Evolutionary conservation across 2,113 vertebrate species (phyloP), one percentile per base, ranked within the genome.

Genomic region (Nycticorax nycticorax): DNA sequence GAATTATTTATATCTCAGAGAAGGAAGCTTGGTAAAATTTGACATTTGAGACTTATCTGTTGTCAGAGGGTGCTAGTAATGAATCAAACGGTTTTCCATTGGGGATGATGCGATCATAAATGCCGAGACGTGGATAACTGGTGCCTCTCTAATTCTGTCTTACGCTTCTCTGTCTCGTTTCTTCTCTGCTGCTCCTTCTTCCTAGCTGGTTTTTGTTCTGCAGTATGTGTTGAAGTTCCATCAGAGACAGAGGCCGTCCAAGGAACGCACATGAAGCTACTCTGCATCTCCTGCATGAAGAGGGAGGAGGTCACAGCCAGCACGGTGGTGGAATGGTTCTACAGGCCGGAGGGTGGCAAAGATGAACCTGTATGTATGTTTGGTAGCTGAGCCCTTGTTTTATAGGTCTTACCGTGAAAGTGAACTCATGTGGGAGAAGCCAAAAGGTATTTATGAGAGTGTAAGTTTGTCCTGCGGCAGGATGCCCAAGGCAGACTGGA

Each of bases 201-300:
- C 94, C 59, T 96, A 99, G 99, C 98, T 15, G 96, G 97, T 8
- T 55, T 98, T 92, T 98, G 99, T 85, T 97, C 95, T 91, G 96
- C 98, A 1, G 99, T 99, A 85, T 99, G 99, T 77, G 99, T 99
- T 77, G 99, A 99, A 35, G 98, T 99, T 43, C 98, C 98, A 7
- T 99, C 99, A 1, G 99, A 98, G 71, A 99, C 98, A 3, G 98
- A 99, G 71, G 99, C 99, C 1, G 99, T 99, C 37, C 96, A 99
- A 79, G 99, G 99, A 30, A 97, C 30, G 0, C n/a, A 97, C 92
- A 99, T 99, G 99, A 99, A 98, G 96, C 97, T 99, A 32, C 98
- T 98, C 75, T 99, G 99, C 96, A 99, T 99, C 96, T 99, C 98
- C 94, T 99, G 99, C 93, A 98, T 99, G 98, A 99, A 97, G 97